Conservation (phyloP, 1,140 invertebrate genomes). For the Papilio glaucus region DNA sequence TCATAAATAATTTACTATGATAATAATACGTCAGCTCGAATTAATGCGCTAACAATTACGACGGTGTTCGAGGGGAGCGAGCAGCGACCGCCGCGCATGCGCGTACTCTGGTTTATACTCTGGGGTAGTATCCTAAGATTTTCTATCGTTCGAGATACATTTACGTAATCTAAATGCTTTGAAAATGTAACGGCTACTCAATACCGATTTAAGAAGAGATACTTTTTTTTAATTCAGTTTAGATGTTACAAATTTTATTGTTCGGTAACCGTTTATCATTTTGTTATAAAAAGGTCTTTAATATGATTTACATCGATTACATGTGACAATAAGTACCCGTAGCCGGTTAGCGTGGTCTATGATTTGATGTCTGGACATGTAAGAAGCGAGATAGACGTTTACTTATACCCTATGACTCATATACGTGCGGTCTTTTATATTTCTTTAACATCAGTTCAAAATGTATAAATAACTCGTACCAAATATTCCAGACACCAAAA, state of each 20-base stretch:
- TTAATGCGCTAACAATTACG: slow-evolving; percentile 43
- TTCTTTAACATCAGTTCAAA: neutral
- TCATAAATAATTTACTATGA: neutral
- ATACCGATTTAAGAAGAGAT: slow-evolving; percentile 2
- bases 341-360: too few species aligned
- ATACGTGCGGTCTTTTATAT: neutral
- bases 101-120: slow-evolving; percentile 28
- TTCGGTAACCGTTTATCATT: too few species aligned
- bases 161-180: slow-evolving; percentile 18
- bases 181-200: slow-evolving; percentile 6
- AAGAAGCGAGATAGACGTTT: too few species aligned
- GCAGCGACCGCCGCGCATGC: slow-evolving; percentile 43
- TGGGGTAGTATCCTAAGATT: slow-evolving; percentile 39
- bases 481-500: neutral
- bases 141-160: slow-evolving; percentile 16
- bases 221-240: neutral
- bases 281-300: too few species aligned
- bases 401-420: neutral
- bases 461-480: neutral
- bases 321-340: too few species aligned
- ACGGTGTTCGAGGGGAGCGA: slow-evolving; percentile 41
- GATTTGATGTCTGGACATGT: too few species aligned
- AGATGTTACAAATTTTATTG: too few species aligned
- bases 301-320: too few species aligned
- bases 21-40: neutral